A percentile compares a stretch with the other conserved stretches of the same genome.
phyloP scores from a whole-genome alignment of 1,140 invertebrate species.

The Drosophila arawakana region DNA sequence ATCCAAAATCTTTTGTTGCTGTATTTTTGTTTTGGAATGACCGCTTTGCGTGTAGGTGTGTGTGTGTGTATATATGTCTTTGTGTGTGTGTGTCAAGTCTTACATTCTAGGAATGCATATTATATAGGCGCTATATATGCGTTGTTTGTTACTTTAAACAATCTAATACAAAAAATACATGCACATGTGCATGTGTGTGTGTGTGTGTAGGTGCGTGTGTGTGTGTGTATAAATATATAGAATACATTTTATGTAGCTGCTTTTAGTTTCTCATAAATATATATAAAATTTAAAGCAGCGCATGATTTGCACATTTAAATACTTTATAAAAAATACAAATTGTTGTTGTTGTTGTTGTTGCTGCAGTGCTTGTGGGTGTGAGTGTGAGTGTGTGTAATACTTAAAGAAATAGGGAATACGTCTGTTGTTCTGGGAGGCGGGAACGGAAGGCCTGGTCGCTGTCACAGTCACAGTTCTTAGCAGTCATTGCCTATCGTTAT shows the following conservation, averaged over 20 bases:
- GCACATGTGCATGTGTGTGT: conserved; percentile 15
- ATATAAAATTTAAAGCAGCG: conserved; percentile 33
- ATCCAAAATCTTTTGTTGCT: neutral
- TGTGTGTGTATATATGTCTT: neutral
- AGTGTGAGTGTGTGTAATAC: conserved; percentile 41
- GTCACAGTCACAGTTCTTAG: neutral
- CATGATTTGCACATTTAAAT: conserved; percentile 60
- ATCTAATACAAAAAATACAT: conserved; percentile 46
- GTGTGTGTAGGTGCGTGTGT: conserved; percentile 20
- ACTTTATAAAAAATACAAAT: conserved; percentile 80
- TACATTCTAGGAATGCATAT: conserved; percentile 71
- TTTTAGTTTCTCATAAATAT: too few species aligned
- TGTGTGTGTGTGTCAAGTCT: conserved; percentile 29
- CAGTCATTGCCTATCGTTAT: conserved; percentile 1
- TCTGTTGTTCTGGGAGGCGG: conserved; percentile 11
- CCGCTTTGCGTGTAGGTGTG: conserved; percentile 38
- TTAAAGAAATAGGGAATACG: conserved; percentile 41
- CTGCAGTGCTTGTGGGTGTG: conserved; percentile 43
- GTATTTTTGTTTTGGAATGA: conserved; percentile 60
- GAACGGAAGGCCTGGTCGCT: conserved; percentile 23
- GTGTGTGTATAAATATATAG: conserved; percentile 47
- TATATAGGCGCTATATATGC: conserved; percentile 34
- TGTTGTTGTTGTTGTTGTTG: conserved; percentile 48
- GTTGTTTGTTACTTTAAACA: conserved; percentile 13
- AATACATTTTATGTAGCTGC: conserved; percentile 59